Evolutionary conservation across 2,797 vertebrate genomes (phyloP).

Genomic region (Lateolabrax maculatus): DNA sequence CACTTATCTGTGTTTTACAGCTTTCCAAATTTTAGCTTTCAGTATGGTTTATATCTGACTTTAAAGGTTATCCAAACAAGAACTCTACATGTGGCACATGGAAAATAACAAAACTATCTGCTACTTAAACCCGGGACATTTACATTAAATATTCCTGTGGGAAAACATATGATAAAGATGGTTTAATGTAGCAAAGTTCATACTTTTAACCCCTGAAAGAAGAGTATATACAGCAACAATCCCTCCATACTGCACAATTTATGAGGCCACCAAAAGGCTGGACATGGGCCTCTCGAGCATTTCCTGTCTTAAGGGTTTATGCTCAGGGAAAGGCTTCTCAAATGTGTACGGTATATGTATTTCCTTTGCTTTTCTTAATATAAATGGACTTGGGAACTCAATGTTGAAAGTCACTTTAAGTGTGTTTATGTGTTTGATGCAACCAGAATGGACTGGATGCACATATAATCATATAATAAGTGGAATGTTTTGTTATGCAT

Average conservation of each 20-base stretch:
- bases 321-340: neutral
- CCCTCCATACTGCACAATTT: constrained; percentile 28
- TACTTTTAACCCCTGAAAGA: constrained; percentile 5
- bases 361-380: neutral
- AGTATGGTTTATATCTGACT: constrained; percentile 23
- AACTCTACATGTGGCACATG: constrained; percentile 15
- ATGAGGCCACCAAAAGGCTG: constrained; percentile 32
- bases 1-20: constrained; percentile 4
- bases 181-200: constrained; percentile 38
- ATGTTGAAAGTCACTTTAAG: neutral
- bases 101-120: constrained; percentile 24
- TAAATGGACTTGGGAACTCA: neutral
- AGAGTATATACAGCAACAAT: neutral
- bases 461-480: neutral
- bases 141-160: constrained; percentile 37
- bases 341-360: neutral
- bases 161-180: constrained; percentile 36
- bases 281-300: constrained; percentile 23
- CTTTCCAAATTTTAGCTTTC: constrained; percentile 2
- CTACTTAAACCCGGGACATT: constrained; percentile 26
- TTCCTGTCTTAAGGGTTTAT: constrained; percentile 31
- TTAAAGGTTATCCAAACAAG: constrained; percentile 60
- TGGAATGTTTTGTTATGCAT: neutral
- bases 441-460: neutral
- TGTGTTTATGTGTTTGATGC: neutral